phyloP scores from a whole-genome alignment of 2,888 invertebrate genomes.

The Agonopterix alstromeriana region DNA sequence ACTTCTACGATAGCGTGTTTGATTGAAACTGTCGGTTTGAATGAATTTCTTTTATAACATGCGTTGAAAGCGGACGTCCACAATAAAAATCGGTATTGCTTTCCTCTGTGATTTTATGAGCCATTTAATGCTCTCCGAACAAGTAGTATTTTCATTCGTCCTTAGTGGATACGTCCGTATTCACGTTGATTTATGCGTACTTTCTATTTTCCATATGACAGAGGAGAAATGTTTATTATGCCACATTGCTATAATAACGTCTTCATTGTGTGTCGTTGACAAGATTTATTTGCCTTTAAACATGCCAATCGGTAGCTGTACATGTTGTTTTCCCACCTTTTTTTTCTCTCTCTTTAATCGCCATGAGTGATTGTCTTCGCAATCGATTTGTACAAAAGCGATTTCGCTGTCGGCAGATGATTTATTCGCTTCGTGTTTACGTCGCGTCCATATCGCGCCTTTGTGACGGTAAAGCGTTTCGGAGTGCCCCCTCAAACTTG shows the following conservation, averaged over 20 bases:
- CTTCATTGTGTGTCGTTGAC: neutral
- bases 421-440: conserved; percentile 55
- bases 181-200: neutral
- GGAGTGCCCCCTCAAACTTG: conserved; percentile 27
- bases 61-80: neutral
- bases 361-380: conserved; percentile 40
- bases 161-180: neutral
- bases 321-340: conserved; percentile 18
- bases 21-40: no score
- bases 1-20: no score
- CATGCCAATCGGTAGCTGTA: conserved; percentile 15
- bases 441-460: conserved; percentile 40
- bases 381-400: conserved; percentile 46
- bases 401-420: conserved; percentile 44
- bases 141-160: neutral
- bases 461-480: conserved; percentile 44
- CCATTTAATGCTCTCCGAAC: neutral
- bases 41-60: no score
- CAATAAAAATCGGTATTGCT: neutral
- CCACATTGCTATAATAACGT: neutral
- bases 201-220: neutral
- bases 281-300: neutral
- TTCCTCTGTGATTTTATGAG: neutral
- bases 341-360: conserved; percentile 26
- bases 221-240: neutral